Base-by-base conservation (phyloP, 2,797 vertebrate species). In the Eidolon dupreanum region DNA sequence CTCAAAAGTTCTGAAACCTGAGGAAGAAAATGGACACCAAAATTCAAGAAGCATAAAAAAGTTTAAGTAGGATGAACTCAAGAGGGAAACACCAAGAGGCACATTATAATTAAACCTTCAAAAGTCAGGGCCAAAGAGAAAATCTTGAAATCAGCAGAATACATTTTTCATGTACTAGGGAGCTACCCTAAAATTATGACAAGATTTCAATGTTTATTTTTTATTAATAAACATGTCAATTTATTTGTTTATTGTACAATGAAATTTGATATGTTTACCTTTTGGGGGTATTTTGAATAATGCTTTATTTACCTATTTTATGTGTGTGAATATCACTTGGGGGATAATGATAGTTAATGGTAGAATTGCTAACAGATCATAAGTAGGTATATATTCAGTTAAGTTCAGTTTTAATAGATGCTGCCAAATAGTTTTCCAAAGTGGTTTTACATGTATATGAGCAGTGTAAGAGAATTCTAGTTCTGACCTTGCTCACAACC, bases 211-310 rank as follows among this genome's bases (percentile, higher is more conserved):
- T 46, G 19, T 61, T 63, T 19, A 26, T 26, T 46, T 43, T 65
- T 65, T 46, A 63, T 82, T 82, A 33, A 10, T 46, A 82, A 65
- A 49, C 38, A 46, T 86, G 38, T 17, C 22, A 22, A 7, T 26
- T 51, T 38, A 36, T 16, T 49, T 84, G 0, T 71, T 38, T 86
- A 65, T 41, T 59, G 2, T 24, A 61, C 1, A 41, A 33, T 26
- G 26, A 33, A 95, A 55, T 73, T 65, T 77, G 22, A 17, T 49
- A 73, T 68, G 6, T 61, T 91, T 74, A 68, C 26, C 19, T 77
- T 5, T 84, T 33, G 61, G 53, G 91, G 4, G 22, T 65, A 51
- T 89, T 81, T 92, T 82, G 36, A 94, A 83, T 83, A 93, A 82
- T 90, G 17, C 38, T 68, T 3, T 87, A 73, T 59, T 77, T 91